These are phyloP conservation scores for Philereme transversata DNA, from an alignment of 2,888 invertebrate species.

Conservation along the genomic window DNA sequence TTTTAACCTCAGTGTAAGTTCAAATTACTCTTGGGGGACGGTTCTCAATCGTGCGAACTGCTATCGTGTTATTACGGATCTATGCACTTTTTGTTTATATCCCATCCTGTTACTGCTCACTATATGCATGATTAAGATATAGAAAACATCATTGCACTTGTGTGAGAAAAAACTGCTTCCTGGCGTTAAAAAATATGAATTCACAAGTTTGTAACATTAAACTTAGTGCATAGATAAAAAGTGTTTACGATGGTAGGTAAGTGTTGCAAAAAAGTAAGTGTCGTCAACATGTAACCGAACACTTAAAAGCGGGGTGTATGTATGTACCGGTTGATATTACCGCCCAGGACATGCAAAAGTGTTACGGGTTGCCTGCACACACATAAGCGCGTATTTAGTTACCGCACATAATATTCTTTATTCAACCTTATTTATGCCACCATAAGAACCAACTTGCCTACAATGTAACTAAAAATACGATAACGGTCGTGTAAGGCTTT, in stretches of 20 bases:
- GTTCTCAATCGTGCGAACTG: not conserved
- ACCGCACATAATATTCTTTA: not conserved
- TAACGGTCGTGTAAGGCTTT: constrained; percentile 4
- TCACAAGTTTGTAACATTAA: not conserved
- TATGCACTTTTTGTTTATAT: not conserved
- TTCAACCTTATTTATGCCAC: constrained; percentile 10
- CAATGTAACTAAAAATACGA: constrained; percentile 1
- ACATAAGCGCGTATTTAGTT: not conserved
- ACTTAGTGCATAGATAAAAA: not conserved
- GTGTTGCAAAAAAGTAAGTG: not conserved
- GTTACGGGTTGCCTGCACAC: constrained; percentile 4
- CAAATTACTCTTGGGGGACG: not conserved
- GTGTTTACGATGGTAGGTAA: not conserved
- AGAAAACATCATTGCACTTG: not conserved
- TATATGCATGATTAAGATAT: not conserved
- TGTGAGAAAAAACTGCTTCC: not conserved
- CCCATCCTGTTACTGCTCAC: too few relatives aligned
- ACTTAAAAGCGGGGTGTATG: constrained; percentile 9
- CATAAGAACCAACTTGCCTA: constrained; percentile 5
- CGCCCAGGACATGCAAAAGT: constrained; percentile 16
- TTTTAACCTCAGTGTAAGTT: not conserved
- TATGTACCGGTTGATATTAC: constrained; percentile 10
- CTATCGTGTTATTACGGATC: not conserved
- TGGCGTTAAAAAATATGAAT: not conserved
- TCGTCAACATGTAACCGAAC: constrained; percentile 1